Base-by-base conservation (phyloP, 2,797 vertebrate species). In the Urophycis tenuis region DNA sequence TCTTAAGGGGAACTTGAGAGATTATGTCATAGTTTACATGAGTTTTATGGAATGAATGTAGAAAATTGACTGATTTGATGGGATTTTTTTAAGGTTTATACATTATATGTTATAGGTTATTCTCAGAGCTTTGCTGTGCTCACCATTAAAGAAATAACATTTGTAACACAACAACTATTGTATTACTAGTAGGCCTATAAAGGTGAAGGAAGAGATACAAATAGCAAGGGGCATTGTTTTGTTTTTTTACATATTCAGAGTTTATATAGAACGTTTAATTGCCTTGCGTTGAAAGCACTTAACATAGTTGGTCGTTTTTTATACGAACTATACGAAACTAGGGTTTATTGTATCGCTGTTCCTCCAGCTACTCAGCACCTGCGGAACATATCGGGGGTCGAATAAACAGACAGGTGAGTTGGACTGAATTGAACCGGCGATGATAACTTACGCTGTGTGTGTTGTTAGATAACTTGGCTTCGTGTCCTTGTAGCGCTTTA, bases 381-480 rank as follows among this genome's bases (percentile, higher is more conserved):
- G 88, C 83, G 82, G 82, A 85, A 53, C 45, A 53, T 19, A 53
- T 19, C 6, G 45, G 35, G 17, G 45, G 11, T 53, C 14, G 22
- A 60, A 60, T n/a, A n/a, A 17, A n/a, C 25, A 9, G n/a, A 25
- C 25, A 67, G n/a, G 25, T 67, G 25, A 32, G 31, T n/a, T n/a
- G 77, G 73, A 72, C 75, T 85, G 82, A 89, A 87, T 79, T 67
- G 80, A 14, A 71, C 69, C 14, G 82, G 91, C 34, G 85, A 75
- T 4, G 79, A 81, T 80, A 83, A 89, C 95, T 95, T 92, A 98
- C 96, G 89, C 74, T 84, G 92, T 97, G 94, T 67, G 96, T 97
- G 92, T 96, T 96, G 88, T 86, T 93, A 12, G 72, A 74, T 81
- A 98, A 94, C 89, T 91, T 92, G 85, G 81, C 79, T 7, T 89